These are phyloP conservation scores for Drosophila pseudoananassae DNA, from an alignment of 1,140 invertebrate species.

Conservation along the genomic window DNA sequence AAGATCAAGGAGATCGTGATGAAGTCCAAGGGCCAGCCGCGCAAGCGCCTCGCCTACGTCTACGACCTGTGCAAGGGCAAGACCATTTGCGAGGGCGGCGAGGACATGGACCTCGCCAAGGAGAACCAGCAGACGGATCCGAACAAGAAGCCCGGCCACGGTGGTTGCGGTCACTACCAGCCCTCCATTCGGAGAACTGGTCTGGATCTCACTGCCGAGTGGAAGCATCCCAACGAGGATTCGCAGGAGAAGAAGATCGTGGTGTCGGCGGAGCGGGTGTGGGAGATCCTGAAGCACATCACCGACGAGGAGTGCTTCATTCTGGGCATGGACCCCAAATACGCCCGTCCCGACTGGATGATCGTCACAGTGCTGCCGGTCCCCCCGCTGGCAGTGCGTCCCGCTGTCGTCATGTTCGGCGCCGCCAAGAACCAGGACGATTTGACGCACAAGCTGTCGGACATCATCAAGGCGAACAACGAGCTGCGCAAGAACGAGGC, in stretches of 20 bases:
- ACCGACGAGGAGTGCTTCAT: slow-evolving; percentile 98
- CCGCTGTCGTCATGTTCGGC: slow-evolving; percentile 99
- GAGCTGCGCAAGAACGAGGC: slow-evolving; percentile 98
- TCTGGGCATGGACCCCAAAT: slow-evolving; percentile 98
- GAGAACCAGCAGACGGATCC: slow-evolving; percentile 86
- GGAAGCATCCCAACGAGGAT: slow-evolving; percentile 99
- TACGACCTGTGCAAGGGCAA: slow-evolving; percentile 99
- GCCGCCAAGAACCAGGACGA: slow-evolving; percentile 99
- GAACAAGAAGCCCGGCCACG: slow-evolving; percentile 92
- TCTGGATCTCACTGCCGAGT: slow-evolving; percentile 97
- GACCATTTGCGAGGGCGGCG: slow-evolving; percentile 99
- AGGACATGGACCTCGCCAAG: slow-evolving; percentile 97
- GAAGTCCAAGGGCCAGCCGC: slow-evolving; percentile 98
- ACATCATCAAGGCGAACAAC: slow-evolving; percentile 99
- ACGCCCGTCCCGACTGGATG: slow-evolving; percentile 99
- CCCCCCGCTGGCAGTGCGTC: slow-evolving; percentile 95
- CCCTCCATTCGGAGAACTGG: slow-evolving; percentile 95
- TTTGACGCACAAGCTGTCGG: slow-evolving; percentile 98
- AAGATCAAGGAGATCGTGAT: slow-evolving; percentile 98
- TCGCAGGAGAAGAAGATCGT: slow-evolving; percentile 97
- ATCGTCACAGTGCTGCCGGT: slow-evolving; percentile 98
- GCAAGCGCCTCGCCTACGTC: slow-evolving; percentile 96
- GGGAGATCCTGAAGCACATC: slow-evolving; percentile 98
- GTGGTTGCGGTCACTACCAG: slow-evolving; percentile 98
- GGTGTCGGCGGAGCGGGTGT: slow-evolving; percentile 96